Conservation (phyloP, 2,888 invertebrate species). For the Sipha maydis region DNA sequence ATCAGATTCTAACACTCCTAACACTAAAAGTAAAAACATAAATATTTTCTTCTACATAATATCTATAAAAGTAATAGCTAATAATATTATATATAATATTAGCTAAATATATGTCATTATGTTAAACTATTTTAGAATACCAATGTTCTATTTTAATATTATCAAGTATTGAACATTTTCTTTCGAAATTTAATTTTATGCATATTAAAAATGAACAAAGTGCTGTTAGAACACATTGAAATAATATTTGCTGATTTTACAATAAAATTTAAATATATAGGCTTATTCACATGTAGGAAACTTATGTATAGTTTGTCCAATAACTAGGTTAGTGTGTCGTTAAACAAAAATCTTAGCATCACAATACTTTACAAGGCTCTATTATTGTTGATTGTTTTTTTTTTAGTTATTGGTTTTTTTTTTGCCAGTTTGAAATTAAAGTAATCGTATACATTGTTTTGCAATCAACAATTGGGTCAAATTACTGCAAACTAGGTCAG, state of each 20-base stretch:
- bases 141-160: conserved; percentile 8
- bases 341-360: conserved; percentile 56
- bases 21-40: too few relatives aligned
- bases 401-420: conserved; percentile 16
- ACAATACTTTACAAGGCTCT: conserved; percentile 57
- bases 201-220: conserved; percentile 12
- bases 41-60: background rate
- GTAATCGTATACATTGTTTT: conserved; percentile 57
- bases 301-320: conserved; percentile 32
- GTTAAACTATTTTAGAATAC: background rate
- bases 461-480: conserved; percentile 56
- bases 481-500: conserved; percentile 54
- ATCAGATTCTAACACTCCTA: background rate
- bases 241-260: conserved; percentile 47
- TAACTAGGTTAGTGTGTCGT: conserved; percentile 58
- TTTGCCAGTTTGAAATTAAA: conserved; percentile 44
- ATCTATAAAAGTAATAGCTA: background rate
- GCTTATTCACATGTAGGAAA: conserved; percentile 9
- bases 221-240: conserved; percentile 28
- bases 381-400: conserved; percentile 58
- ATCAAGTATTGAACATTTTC: conserved; percentile 21
- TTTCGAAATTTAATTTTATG: conserved; percentile 19
- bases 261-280: conserved; percentile 28
- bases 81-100: background rate
- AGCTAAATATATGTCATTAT: background rate